These are phyloP conservation scores for Salvelinus sp. DNA, from an alignment of 2,113 vertebrate genomes.

Conservation along the genomic window DNA sequence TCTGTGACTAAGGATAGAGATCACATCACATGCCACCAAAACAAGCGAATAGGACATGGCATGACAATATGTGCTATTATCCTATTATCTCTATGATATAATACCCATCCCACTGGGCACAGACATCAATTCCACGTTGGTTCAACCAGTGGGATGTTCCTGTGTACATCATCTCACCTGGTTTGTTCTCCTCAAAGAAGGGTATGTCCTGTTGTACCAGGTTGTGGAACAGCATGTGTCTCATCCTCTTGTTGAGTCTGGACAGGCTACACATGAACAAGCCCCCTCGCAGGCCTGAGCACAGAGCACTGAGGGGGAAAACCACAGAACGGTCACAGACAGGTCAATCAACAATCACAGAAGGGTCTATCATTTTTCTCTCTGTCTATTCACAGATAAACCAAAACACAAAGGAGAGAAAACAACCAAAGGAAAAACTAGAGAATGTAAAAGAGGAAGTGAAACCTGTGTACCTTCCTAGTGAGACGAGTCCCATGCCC, in stretches of 20 bases:
- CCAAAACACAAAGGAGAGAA: background rate
- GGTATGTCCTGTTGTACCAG: conserved; percentile 72
- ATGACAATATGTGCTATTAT: background rate
- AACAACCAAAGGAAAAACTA: background rate
- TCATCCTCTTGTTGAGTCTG: conserved; percentile 71
- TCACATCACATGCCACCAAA: too few species aligned
- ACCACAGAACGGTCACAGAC: too few species aligned
- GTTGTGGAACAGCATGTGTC: conserved; percentile 65
- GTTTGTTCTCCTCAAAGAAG: conserved; percentile 73
- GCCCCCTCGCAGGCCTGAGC: conserved; percentile 66
- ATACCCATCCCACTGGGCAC: too few species aligned
- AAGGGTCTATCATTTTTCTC: too few species aligned
- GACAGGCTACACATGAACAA: conserved; percentile 66
- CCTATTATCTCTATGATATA: too few species aligned
- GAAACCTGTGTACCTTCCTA: conserved; percentile 74
- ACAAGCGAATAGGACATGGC: background rate
- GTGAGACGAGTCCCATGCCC: conserved; percentile 69
- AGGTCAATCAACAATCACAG: too few species aligned
- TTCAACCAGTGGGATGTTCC: background rate
- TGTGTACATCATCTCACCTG: conserved; percentile 58
- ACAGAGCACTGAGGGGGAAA: conserved; percentile 60
- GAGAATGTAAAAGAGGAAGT: too few species aligned
- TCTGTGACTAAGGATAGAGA: too few species aligned
- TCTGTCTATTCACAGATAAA: background rate
- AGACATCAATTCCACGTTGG: too few species aligned